Evolutionary conservation across 2,888 invertebrate species (phyloP).

Genomic region (Operophtera brumata): DNA sequence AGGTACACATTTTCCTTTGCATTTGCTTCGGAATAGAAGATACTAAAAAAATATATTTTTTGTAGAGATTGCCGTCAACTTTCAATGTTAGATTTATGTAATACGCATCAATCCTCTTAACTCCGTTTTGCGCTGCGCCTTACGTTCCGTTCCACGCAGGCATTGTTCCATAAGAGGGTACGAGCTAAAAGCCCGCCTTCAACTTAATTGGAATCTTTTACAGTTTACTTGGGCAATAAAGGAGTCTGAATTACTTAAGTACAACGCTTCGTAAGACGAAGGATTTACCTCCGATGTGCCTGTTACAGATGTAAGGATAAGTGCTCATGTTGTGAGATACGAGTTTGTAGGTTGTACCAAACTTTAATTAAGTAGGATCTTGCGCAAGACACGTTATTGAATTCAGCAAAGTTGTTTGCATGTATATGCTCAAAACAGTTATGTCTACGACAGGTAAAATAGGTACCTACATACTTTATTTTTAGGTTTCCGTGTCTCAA

Average conservation of each 20-base stretch:
- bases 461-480: too few relatives aligned
- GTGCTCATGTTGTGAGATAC: conserved; percentile 26
- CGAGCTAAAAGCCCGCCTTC: conserved; percentile 53
- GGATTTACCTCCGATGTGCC: conserved; percentile 40
- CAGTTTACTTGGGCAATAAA: conserved; percentile 73
- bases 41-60: conserved; percentile 7
- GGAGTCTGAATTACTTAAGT: conserved; percentile 53
- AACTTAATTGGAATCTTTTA: conserved; percentile 78
- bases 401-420: conserved; percentile 2
- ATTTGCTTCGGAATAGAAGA: neutral
- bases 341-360: conserved; percentile 9
- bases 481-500: too few relatives aligned
- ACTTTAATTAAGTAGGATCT: conserved; percentile 16
- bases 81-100: conserved; percentile 18
- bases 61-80: neutral
- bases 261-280: conserved; percentile 31
- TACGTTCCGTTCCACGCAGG: conserved; percentile 26
- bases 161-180: conserved; percentile 64
- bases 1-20: neutral
- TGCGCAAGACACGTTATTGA: conserved; percentile 1
- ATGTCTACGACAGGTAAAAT: too few relatives aligned
- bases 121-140: conserved; percentile 28
- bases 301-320: conserved; percentile 45
- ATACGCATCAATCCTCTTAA: conserved; percentile 33
- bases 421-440: neutral